These are phyloP conservation scores for Tympanoctomys barrerae DNA, from an alignment of 2,797 vertebrate genomes.

Conservation along the genomic window DNA sequence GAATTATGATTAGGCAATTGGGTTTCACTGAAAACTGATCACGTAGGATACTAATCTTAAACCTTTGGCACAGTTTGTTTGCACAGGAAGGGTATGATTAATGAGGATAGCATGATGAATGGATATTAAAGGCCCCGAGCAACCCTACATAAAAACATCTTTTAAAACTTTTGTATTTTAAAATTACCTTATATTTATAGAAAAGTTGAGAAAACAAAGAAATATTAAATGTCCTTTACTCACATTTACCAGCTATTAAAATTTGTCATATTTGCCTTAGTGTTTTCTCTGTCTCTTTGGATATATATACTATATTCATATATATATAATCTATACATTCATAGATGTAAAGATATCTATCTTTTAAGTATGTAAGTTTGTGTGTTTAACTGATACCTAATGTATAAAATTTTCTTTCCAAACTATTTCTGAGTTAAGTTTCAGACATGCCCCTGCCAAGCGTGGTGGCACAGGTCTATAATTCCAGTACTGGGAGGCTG, in stretches of 20 bases:
- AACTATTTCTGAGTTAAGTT: background rate
- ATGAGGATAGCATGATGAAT: background rate
- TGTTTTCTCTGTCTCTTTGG: background rate
- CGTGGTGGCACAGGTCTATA: too few relatives aligned
- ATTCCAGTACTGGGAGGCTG: too few relatives aligned
- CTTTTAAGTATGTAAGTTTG: background rate
- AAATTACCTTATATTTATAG: slow-evolving; percentile 37
- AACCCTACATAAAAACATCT: background rate
- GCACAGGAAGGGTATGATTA: background rate
- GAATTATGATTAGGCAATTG: background rate
- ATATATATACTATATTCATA: background rate
- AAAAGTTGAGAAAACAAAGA: slow-evolving; percentile 35
- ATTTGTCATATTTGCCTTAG: background rate
- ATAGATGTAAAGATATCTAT: background rate
- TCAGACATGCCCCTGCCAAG: background rate
- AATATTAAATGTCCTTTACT: background rate
- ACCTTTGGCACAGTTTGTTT: background rate
- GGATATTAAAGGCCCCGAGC: slow-evolving; percentile 22
- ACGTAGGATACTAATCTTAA: background rate
- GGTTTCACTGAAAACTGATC: background rate
- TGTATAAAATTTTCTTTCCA: background rate
- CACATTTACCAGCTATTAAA: background rate
- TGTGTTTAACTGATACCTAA: background rate
- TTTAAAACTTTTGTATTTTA: background rate
- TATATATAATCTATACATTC: background rate